phyloP scores from a whole-genome alignment of 2,113 vertebrate genomes.

The Otolemur garnettii region DNA sequence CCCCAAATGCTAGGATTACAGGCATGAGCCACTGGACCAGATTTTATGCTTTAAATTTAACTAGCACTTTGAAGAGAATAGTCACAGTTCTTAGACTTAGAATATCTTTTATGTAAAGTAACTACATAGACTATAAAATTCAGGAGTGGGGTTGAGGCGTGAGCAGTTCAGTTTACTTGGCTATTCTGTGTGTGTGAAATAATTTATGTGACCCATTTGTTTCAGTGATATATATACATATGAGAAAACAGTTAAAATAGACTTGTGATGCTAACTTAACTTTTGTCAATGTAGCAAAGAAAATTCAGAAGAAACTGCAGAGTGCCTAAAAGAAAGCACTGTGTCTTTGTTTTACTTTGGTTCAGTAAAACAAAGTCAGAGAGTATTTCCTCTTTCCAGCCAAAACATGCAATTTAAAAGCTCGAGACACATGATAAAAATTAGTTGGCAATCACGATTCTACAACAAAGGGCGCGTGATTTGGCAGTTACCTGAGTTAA shows the following conservation, averaged over 20 bases:
- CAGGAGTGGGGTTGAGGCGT: background rate
- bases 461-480: background rate
- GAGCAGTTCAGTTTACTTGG: background rate
- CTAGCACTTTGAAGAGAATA: background rate
- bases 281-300: background rate
- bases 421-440: background rate
- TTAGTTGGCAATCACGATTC: background rate
- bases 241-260: background rate
- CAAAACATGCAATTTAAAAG: background rate
- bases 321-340: background rate
- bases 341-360: background rate
- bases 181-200: background rate
- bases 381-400: background rate
- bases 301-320: background rate
- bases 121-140: background rate
- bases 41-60: background rate
- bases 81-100: background rate
- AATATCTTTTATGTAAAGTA: conserved; percentile 24
- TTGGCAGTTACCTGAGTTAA: background rate
- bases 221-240: background rate
- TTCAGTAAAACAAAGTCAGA: background rate
- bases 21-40: too few species aligned
- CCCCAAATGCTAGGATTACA: too few species aligned
- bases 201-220: background rate
- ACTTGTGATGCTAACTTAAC: conserved; percentile 6